Conservation (phyloP, 2,888 invertebrate genomes). For the Caprella mutica region DNA sequence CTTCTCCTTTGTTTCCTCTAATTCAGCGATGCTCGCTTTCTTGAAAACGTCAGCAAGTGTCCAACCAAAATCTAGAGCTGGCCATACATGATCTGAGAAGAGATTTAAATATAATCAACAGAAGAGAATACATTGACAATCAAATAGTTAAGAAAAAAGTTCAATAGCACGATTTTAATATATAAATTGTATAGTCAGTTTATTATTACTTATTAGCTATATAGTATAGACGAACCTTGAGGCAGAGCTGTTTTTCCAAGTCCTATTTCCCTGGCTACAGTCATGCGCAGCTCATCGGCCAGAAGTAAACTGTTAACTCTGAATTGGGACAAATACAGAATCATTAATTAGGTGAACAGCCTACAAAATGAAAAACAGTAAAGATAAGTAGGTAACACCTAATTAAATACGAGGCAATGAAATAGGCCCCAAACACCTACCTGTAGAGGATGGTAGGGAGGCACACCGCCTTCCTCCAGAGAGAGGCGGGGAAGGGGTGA, state of each 20-base stretch:
- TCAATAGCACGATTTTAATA: not conserved
- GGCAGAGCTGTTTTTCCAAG: slow-evolving; percentile 56
- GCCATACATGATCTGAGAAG: slow-evolving; percentile 60
- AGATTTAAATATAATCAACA: not conserved
- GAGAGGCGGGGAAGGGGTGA: slow-evolving; percentile 91
- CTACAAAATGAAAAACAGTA: not conserved
- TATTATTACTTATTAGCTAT: no score
- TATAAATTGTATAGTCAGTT: no score
- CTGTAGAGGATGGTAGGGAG: slow-evolving; percentile 84
- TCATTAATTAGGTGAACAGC: not conserved
- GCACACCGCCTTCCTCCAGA: slow-evolving; percentile 94
- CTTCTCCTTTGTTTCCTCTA: slow-evolving; percentile 1
- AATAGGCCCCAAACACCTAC: slow-evolving; percentile 5
- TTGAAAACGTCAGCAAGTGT: slow-evolving; percentile 70
- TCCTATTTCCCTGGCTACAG: slow-evolving; percentile 62
- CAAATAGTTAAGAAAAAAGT: not conserved
- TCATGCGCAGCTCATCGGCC: slow-evolving; percentile 79
- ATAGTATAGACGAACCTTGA: slow-evolving; percentile 41
- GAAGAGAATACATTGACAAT: not conserved
- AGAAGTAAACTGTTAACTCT: slow-evolving; percentile 81
- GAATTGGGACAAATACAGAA: not conserved
- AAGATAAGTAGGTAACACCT: no score
- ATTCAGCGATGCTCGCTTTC: slow-evolving; percentile 39
- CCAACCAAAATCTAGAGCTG: slow-evolving; percentile 88
- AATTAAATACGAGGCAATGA: no score